Percentiles rank a stretch among this genome's conserved stretches.
phyloP scores from a whole-genome alignment of 1,140 invertebrate genomes.

The Saccostrea echinata region DNA sequence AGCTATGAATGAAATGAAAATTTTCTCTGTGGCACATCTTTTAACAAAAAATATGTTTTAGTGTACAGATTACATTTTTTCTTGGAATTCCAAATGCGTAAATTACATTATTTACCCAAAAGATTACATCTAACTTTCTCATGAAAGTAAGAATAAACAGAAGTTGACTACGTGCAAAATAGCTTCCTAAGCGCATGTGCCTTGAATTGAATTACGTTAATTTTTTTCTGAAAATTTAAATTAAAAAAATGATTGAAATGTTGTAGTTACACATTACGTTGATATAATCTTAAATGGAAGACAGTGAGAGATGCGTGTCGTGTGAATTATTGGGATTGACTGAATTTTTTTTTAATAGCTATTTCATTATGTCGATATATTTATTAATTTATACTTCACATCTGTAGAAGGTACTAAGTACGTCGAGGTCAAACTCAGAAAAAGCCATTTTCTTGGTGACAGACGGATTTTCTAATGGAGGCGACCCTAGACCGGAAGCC shows the following conservation, averaged over 20 bases:
- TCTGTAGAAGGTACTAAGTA: conserved; percentile 82
- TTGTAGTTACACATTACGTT: too few species aligned
- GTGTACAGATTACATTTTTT: neutral
- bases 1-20: neutral
- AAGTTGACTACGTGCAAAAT: neutral
- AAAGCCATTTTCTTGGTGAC: conserved; percentile 87
- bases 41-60: neutral
- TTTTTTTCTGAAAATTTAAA: neutral
- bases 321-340: too few species aligned
- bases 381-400: too few species aligned
- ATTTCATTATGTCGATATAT: too few species aligned
- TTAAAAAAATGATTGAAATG: neutral
- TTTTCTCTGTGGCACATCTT: neutral
- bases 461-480: conserved; percentile 88
- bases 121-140: neutral
- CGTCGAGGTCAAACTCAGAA: conserved; percentile 81
- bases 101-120: neutral
- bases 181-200: neutral
- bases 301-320: too few species aligned
- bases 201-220: neutral
- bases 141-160: neutral
- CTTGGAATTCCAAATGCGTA: neutral
- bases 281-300: too few species aligned
- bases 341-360: too few species aligned
- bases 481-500: conserved; percentile 84